These are phyloP conservation scores for Amazona guildingii DNA, from an alignment of 2,113 vertebrate species.

Conservation along the genomic window DNA sequence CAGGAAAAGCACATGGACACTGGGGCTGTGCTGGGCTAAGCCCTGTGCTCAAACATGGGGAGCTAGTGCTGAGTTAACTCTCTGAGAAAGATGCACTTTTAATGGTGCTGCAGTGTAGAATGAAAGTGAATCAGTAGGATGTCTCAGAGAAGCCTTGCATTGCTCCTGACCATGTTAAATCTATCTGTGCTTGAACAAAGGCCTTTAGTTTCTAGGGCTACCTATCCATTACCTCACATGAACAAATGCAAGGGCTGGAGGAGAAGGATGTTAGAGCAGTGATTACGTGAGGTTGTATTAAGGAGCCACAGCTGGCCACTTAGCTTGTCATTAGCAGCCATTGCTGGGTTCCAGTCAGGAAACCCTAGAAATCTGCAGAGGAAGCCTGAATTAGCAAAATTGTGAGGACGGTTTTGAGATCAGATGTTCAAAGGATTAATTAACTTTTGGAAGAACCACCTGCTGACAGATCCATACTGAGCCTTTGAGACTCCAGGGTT, in stretches of 20 bases:
- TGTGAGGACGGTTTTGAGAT: constrained; percentile 4
- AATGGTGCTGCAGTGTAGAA: not conserved
- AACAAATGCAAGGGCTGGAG: not conserved
- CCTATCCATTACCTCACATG: not conserved
- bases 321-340: constrained; percentile 25
- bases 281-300: not conserved
- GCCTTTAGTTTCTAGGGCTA: not conserved
- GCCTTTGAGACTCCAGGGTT: not conserved
- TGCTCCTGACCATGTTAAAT: not conserved
- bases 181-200: not conserved
- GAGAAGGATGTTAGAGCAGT: not conserved
- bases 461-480: not conserved
- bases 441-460: not conserved
- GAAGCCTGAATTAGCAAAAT: constrained; percentile 4
- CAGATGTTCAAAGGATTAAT: constrained; percentile 1
- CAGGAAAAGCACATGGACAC: fast-evolving
- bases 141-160: not conserved
- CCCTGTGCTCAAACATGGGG: not conserved
- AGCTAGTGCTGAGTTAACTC: not conserved
- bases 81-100: not conserved
- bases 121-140: not conserved
- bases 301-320: constrained; percentile 61
- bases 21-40: not conserved
- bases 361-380: constrained; percentile 30
- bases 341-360: not conserved